phyloP scores from a whole-genome alignment of 2,113 vertebrate genomes.

The Ellobius talpinus region DNA sequence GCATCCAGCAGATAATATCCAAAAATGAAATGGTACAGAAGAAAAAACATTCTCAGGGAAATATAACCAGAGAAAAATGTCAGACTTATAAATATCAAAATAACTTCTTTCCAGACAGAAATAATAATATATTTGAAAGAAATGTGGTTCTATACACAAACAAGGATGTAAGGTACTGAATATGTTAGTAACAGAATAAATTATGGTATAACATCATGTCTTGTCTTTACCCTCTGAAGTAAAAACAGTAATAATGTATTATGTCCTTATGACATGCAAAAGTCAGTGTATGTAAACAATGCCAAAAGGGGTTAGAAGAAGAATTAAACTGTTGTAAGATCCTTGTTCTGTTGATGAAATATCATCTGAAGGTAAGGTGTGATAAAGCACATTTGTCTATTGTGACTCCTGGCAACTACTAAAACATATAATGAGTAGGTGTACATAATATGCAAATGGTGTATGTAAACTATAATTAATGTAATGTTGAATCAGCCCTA shows the following conservation, averaged over 20 bases:
- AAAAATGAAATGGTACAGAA: background rate
- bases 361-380: background rate
- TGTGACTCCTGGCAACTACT: background rate
- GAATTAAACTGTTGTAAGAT: background rate
- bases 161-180: background rate
- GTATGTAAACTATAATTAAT: background rate
- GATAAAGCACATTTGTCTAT: background rate
- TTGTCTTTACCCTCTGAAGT: background rate
- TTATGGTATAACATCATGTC: background rate
- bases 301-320: background rate
- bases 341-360: background rate
- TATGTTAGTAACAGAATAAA: background rate
- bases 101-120: background rate
- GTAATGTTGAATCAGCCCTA: background rate
- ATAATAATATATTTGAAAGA: background rate
- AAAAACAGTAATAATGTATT: background rate
- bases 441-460: background rate
- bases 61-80: background rate
- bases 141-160: background rate
- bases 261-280: background rate
- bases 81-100: constrained; percentile 4
- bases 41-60: background rate
- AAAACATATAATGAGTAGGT: background rate
- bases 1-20: background rate
- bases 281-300: background rate